A percentile compares a stretch with the other conserved stretches of the same genome.
These are phyloP conservation scores for Sebastes cheni DNA, from an alignment of 2,797 vertebrate genomes.

Conservation along the genomic window DNA sequence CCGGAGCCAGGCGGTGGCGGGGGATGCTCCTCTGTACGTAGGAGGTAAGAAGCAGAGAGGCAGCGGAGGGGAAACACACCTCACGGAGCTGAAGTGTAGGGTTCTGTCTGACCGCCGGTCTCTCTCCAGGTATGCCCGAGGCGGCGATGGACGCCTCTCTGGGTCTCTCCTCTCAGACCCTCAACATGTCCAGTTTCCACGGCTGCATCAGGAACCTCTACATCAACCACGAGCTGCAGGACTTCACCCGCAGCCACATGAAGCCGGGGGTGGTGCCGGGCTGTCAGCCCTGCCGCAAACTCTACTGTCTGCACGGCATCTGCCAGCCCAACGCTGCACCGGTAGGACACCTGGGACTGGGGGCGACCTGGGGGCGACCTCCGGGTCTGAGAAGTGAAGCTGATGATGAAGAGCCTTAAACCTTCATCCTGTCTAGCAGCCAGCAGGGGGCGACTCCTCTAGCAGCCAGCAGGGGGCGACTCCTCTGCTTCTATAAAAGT, in stretches of 20 bases:
- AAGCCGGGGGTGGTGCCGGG: conserved; percentile 94
- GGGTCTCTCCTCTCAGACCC: conserved; percentile 87
- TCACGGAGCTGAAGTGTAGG: background rate
- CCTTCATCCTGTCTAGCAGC: too few species aligned
- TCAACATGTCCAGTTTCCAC: conserved; percentile 93
- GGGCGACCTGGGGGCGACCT: too few species aligned
- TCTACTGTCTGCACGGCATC: conserved; percentile 92
- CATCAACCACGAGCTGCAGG: conserved; percentile 98
- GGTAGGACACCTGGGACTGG: conserved; percentile 18
- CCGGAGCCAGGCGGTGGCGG: conserved; percentile 80
- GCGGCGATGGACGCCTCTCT: conserved; percentile 58
- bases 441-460: too few species aligned
- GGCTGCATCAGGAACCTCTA: conserved; percentile 98
- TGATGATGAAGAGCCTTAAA: too few species aligned
- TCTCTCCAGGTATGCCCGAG: conserved; percentile 69
- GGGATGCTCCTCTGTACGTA: conserved; percentile 89
- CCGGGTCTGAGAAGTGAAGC: too few species aligned
- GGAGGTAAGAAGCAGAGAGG: conserved; percentile 81
- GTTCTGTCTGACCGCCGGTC: background rate
- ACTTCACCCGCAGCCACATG: conserved; percentile 96
- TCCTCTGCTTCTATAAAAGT: too few species aligned
- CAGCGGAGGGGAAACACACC: background rate
- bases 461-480: too few species aligned
- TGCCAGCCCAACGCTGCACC: conserved; percentile 87
- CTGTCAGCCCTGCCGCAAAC: conserved; percentile 91